These are phyloP conservation scores for Poeciliopsis turrubarensis DNA, from an alignment of 2,113 vertebrate species.

Conservation along the genomic window DNA sequence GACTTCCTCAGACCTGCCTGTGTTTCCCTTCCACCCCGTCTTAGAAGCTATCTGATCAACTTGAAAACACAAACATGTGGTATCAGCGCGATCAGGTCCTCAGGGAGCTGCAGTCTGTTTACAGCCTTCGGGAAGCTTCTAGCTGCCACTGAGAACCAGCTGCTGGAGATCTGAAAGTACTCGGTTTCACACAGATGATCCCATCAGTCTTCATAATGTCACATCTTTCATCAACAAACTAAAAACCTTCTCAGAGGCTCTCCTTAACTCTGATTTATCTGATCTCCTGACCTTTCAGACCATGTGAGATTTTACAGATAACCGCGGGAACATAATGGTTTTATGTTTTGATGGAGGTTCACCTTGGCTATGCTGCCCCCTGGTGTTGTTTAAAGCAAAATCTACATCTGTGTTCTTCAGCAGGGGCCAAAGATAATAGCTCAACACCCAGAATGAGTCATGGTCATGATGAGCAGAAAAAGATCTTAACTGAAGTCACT, in stretches of 20 bases:
- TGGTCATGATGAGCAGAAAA: too few species aligned
- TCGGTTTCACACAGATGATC: not conserved
- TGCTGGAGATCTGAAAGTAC: not conserved
- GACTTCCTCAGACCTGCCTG: not conserved
- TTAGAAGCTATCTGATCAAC: not conserved
- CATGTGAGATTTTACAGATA: not conserved
- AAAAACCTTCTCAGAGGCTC: not conserved
- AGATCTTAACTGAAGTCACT: not conserved
- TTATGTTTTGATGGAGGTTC: not conserved
- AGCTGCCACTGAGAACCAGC: not conserved
- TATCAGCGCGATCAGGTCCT: conserved; percentile 10
- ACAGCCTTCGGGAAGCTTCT: not conserved
- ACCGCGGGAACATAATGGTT: not conserved
- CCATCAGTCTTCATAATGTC: not conserved
- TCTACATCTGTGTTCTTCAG: not conserved
- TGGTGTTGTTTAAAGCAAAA: not conserved
- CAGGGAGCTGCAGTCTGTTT: not conserved
- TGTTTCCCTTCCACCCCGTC: not conserved
- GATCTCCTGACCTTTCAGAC: not conserved
- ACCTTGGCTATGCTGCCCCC: not conserved
- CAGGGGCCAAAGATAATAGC: too few species aligned
- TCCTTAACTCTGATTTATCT: not conserved
- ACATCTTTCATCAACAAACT: not conserved
- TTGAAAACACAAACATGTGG: not conserved
- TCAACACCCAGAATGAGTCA: too few species aligned